Evolutionary conservation across 2,888 invertebrate genomes (phyloP).

Genomic region (Hoplodrina ambigua): DNA sequence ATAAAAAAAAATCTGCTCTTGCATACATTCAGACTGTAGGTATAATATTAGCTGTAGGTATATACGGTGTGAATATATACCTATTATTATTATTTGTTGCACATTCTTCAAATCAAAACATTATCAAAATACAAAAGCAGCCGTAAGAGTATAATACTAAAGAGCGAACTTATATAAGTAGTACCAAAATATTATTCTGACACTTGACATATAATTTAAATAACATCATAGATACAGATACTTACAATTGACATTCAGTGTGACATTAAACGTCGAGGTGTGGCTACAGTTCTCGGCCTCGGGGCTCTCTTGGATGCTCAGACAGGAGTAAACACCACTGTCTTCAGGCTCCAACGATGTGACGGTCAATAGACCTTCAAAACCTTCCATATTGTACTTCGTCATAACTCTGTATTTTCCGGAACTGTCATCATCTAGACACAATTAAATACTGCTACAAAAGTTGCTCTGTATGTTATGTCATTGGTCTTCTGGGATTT

Average conservation of each 20-base stretch:
- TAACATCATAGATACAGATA: constrained; percentile 32
- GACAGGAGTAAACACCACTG: constrained; percentile 77
- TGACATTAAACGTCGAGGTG: constrained; percentile 71
- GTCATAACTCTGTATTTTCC: constrained; percentile 79
- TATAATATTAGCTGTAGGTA: too few relatives aligned
- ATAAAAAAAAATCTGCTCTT: too few relatives aligned
- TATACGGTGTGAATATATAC: too few relatives aligned
- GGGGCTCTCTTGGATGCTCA: constrained; percentile 73
- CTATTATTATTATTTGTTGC: too few relatives aligned
- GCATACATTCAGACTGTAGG: too few relatives aligned
- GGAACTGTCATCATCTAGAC: constrained; percentile 70
- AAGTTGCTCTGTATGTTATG: not conserved
- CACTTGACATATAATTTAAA: too few relatives aligned
- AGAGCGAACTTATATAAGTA: too few relatives aligned
- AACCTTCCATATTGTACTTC: constrained; percentile 79
- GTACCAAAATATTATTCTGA: too few relatives aligned
- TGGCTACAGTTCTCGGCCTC: constrained; percentile 69
- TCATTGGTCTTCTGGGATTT: too few relatives aligned
- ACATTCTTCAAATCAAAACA: not conserved
- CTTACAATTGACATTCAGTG: constrained; percentile 81
- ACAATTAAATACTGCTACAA: not conserved
- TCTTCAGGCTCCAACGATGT: constrained; percentile 76
- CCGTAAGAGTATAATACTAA: too few relatives aligned
- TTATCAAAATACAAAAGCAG: too few relatives aligned
- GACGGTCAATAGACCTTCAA: constrained; percentile 81